Evolutionary conservation across 2,113 vertebrate genomes (phyloP).

Genomic region (Pollachius pollachius): DNA sequence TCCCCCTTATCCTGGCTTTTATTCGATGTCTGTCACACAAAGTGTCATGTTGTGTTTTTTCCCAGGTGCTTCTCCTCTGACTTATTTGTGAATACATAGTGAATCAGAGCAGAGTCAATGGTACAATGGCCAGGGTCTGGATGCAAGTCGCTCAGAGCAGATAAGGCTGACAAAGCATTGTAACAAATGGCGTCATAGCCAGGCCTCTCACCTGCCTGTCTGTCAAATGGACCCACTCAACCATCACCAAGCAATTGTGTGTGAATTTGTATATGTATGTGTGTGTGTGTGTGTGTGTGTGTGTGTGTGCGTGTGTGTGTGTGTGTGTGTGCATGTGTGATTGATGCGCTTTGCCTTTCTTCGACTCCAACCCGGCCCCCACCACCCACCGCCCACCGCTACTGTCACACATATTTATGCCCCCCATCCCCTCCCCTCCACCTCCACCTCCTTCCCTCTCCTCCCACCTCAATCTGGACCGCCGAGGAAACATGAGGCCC

Average conservation of each 20-base stretch:
- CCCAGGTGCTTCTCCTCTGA: conserved; percentile 39
- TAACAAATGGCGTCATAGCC: conserved; percentile 58
- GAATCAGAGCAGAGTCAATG: conserved; percentile 42
- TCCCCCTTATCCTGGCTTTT: conserved; percentile 33
- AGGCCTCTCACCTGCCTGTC: conserved; percentile 79
- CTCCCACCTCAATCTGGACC: conserved; percentile 81
- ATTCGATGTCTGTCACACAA: conserved; percentile 38
- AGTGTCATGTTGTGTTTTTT: conserved; percentile 17
- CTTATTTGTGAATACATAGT: conserved; percentile 59
- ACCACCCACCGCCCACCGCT: conserved; percentile 10
- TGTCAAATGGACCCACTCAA: conserved; percentile 62
- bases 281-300: conserved; percentile 22
- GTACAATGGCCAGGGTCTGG: conserved; percentile 27
- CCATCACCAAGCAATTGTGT: conserved; percentile 69
- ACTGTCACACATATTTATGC: not conserved
- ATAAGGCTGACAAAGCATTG: conserved; percentile 59
- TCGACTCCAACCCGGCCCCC: not conserved
- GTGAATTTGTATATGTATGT: conserved; percentile 37
- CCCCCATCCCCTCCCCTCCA: conserved; percentile 8
- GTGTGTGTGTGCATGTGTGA: conserved; percentile 66
- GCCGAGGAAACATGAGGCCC: conserved; percentile 87
- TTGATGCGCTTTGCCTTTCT: conserved; percentile 82
- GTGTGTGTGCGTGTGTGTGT: conserved; percentile 13
- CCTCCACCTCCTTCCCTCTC: conserved; percentile 70
- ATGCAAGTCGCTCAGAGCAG: conserved; percentile 51